These are phyloP conservation scores for Drosophila busckii DNA, from an alignment of 1,140 invertebrate genomes.

Conservation along the genomic window DNA sequence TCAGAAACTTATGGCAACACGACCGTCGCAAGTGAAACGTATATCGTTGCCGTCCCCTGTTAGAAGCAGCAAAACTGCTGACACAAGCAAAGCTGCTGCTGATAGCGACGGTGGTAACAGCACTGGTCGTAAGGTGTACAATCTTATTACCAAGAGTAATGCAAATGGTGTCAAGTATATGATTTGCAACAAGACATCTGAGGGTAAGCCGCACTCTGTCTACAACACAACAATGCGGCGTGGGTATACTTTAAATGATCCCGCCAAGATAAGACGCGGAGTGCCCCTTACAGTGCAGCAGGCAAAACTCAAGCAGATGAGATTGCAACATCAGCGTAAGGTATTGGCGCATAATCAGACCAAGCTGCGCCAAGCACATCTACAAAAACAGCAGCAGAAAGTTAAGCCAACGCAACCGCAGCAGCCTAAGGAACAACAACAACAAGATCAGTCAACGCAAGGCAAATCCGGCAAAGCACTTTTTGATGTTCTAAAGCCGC, in stretches of 20 bases:
- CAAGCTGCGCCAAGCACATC: constrained; percentile 43
- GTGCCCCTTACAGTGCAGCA: constrained; percentile 26
- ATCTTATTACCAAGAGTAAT: constrained; percentile 41
- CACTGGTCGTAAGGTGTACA: constrained; percentile 43
- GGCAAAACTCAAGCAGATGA: constrained; percentile 27
- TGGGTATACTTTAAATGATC: constrained; percentile 55
- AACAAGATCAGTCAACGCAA: constrained; percentile 2
- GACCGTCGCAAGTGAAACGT: constrained; percentile 3
- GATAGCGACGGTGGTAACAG: constrained; percentile 1
- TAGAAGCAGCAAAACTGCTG: no score
- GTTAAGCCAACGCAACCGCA: constrained; percentile 25
- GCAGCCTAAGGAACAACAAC: not conserved
- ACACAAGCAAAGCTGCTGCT: no score
- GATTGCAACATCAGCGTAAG: constrained; percentile 35
- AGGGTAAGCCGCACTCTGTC: constrained; percentile 17
- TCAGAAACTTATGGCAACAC: constrained; percentile 6
- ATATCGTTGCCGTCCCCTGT: constrained; percentile 21
- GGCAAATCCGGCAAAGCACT: constrained; percentile 33
- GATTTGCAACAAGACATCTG: constrained; percentile 43
- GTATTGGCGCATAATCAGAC: constrained; percentile 42
- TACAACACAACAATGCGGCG: constrained; percentile 48
- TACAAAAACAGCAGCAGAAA: constrained; percentile 34
- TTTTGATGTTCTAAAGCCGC: constrained; percentile 50
- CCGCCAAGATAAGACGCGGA: constrained; percentile 22
- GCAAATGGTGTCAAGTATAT: constrained; percentile 47